Base-by-base conservation (phyloP, 2,113 vertebrate genomes). In the Aramus guarauna region DNA sequence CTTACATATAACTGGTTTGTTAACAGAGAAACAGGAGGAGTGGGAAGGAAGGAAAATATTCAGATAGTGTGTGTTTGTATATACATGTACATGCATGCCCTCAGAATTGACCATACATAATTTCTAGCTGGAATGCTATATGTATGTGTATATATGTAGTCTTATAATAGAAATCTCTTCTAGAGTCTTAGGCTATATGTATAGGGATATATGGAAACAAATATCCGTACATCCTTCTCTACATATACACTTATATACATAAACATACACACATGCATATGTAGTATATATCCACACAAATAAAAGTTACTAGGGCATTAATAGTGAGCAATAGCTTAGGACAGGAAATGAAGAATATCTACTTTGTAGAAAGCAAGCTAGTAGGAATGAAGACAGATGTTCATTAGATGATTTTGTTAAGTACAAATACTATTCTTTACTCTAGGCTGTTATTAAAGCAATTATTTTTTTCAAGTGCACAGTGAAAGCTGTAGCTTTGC, bases 351-450 rank as follows among this genome's bases (percentile, higher is more conserved):
- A 79, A 66, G 26, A 45, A 56, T 50, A 56, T 8, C 7, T 79
- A 9, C 50, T 92, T 88, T 47, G 27, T 56, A 50, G 17, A 30
- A 50, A 67, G 11, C 8, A 90, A 63, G n/a, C 15, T 67, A 62
- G 41, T 36, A 87, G 21, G 39, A 85, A 63, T 32, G 37, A 88
- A 77, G 78, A 59, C 63, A 92, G 71, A 92, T 93, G 92, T 71
- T 95, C 55, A 60, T 85, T 86, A 96, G 66, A 92, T 71, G 6
- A 48, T 73, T 93, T 80, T 79, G 67, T 90, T 95, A 86, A 94
- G 39, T 73, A 90, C 4, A 83, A 96, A 79, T 73, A 63, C 17
- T 41, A 43, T 0, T 2, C 12, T 88, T 93, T 82, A 88, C 30
- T 74, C 50, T 68, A 86, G 41, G 72, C 72, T 81, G 55, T 88